Percentiles rank a stretch among this genome's conserved stretches.
These are phyloP conservation scores for Arctopsyche grandis DNA, from an alignment of 1,140 invertebrate species.

Conservation along the genomic window DNA sequence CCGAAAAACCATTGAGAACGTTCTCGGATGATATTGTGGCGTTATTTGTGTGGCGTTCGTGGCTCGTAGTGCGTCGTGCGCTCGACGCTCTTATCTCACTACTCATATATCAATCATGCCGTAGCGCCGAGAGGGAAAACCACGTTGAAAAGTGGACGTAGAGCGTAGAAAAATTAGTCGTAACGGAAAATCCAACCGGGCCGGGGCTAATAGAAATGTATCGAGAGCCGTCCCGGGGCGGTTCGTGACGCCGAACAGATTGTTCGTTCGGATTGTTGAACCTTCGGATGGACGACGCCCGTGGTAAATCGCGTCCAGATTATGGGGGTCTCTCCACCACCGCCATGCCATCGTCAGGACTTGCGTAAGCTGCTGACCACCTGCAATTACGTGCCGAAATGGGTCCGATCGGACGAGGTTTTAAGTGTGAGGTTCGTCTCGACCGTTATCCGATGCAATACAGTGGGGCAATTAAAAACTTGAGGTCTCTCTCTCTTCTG, in stretches of 20 bases:
- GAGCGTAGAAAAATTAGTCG: neutral
- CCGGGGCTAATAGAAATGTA: slow-evolving; percentile 3
- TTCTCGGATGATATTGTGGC: too few species aligned
- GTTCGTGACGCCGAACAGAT: neutral
- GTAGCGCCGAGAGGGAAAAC: neutral
- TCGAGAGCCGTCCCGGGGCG: neutral
- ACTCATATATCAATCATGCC: neutral
- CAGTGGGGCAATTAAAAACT: too few species aligned
- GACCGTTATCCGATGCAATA: too few species aligned
- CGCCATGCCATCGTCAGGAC: too few species aligned
- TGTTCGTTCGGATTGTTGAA: neutral
- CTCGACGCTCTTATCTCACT: neutral
- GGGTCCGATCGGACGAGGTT: too few species aligned
- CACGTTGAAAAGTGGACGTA: slow-evolving; percentile 2
- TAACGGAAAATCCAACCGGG: neutral
- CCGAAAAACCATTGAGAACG: too few species aligned
- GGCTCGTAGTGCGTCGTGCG: neutral
- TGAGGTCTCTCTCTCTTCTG: too few species aligned
- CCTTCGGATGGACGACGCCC: neutral
- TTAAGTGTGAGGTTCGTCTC: too few species aligned
- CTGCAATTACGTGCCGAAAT: too few species aligned
- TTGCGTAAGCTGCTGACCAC: too few species aligned
- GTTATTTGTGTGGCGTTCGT: neutral
- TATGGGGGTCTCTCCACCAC: neutral
- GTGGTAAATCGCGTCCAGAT: neutral